A percentile compares a stretch with the other conserved stretches of the same genome.
Conservation (phyloP, 2,113 vertebrate genomes). For the Trogon surrucura region DNA sequence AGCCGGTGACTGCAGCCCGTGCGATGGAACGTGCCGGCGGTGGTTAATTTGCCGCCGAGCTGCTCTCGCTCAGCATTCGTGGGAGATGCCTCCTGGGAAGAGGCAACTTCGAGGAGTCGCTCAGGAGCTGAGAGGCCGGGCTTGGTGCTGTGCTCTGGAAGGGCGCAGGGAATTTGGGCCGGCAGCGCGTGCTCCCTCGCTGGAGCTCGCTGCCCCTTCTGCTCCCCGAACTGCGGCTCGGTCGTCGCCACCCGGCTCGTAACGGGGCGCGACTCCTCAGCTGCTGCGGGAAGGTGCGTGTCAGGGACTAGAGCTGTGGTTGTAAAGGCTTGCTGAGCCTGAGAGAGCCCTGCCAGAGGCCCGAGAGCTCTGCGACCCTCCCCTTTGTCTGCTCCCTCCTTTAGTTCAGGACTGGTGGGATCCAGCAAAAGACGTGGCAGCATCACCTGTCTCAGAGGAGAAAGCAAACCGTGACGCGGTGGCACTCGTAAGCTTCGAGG, state of each 20-base stretch:
- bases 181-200: fast-evolving
- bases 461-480: neutral
- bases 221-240: fast-evolving
- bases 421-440: neutral
- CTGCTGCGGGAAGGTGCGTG: neutral
- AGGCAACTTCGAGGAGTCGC: neutral
- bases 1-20: neutral
- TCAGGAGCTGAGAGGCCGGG: neutral
- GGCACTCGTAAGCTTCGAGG: fast-evolving
- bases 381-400: fast-evolving
- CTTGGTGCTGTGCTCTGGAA: neutral
- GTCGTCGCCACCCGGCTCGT: fast-evolving
- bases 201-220: neutral
- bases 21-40: neutral
- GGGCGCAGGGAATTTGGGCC: neutral
- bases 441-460: neutral
- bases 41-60: neutral
- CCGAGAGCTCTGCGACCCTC: neutral
- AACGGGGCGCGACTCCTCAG: neutral
- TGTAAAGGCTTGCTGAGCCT: neutral
- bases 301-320: neutral
- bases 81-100: neutral
- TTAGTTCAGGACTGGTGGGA: neutral
- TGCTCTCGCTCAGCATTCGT: neutral
- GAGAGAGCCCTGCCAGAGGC: neutral